phyloP scores from a whole-genome alignment of 2,797 vertebrate species.

The Muscicapa comitata region DNA sequence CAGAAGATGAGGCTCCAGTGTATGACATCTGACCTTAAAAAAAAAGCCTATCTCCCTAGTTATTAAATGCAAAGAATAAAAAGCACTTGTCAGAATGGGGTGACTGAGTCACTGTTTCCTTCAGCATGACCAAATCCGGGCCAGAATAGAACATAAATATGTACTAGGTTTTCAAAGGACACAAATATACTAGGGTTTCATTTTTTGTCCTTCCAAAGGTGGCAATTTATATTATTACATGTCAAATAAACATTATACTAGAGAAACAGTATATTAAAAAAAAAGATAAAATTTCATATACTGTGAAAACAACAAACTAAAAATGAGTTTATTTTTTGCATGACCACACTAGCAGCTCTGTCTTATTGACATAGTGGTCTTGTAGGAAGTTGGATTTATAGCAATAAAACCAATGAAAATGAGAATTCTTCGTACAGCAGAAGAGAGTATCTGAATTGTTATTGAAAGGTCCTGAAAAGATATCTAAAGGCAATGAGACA shows the following conservation, averaged over 20 bases:
- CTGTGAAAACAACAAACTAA: not conserved
- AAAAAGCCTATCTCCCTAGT: not conserved
- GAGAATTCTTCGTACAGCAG: not conserved
- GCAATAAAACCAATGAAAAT: not conserved
- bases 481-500: not conserved
- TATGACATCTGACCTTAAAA: not conserved
- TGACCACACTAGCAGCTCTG: not conserved
- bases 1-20: not conserved
- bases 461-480: not conserved
- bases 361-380: not conserved
- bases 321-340: not conserved
- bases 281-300: not conserved
- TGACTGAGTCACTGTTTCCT: not conserved
- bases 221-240: not conserved
- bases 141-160: not conserved
- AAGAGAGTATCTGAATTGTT: not conserved
- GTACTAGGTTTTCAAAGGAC: no score
- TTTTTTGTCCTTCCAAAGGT: not conserved
- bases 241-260: not conserved
- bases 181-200: not conserved
- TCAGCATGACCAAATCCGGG: not conserved
- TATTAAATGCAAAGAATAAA: not conserved
- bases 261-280: not conserved
- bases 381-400: not conserved
- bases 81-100: conserved; percentile 8